Evolutionary conservation across 2,888 invertebrate genomes (phyloP), one percentile per base, ranked within the genome.

Genomic region (Gasteruption jaculator): DNA sequence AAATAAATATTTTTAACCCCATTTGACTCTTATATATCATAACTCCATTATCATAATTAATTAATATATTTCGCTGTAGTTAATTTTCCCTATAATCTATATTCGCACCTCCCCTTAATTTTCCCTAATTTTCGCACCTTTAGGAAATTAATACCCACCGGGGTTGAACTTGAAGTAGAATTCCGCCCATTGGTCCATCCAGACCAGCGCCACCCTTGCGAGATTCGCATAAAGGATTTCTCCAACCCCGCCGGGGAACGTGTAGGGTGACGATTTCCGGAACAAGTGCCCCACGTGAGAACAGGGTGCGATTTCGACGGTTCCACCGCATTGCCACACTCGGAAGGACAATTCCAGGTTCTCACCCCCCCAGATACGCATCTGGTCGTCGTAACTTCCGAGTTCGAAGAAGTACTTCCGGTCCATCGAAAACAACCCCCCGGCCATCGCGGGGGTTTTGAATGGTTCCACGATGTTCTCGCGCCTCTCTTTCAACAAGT

Each of bases 141-240:
- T 21, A 10, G 14, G 18, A 29, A 20, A 4, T n/a, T 15, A 34
- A 21, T 5, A 54, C 53, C 57, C 56, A 75, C 77, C 76, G 32
- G 77, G 83, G 62, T 90, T 91, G 56, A 91, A 87, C 64, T 87
- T 88, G 67, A 91, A 91, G 62, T 85, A 91, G 70, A 94, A 93
- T 48, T 89, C 85, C 8, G 89, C 86, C 88, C 95, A 96, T 40
- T 96, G 89, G 64, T 97, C 97, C 89, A 99, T 90, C 97, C 97
- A 99, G 0, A 96, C 96, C 2, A 88, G 77, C 1, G 95, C 95
- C 0, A 93, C 94, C 43, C 99, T 76, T 0, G 92, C 93, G 22
- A 95, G 75, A 73, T 99, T 99, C 0, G 86, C 80, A 53, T 90
- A 87, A 1, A 97, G 76, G n/a, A 91, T 85, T 53, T 88, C 85